A percentile compares a stretch with the other conserved stretches of the same genome.
These are phyloP conservation scores for Herpailurus yagouaroundi DNA, from an alignment of 2,113 vertebrate genomes.

Conservation along the genomic window DNA sequence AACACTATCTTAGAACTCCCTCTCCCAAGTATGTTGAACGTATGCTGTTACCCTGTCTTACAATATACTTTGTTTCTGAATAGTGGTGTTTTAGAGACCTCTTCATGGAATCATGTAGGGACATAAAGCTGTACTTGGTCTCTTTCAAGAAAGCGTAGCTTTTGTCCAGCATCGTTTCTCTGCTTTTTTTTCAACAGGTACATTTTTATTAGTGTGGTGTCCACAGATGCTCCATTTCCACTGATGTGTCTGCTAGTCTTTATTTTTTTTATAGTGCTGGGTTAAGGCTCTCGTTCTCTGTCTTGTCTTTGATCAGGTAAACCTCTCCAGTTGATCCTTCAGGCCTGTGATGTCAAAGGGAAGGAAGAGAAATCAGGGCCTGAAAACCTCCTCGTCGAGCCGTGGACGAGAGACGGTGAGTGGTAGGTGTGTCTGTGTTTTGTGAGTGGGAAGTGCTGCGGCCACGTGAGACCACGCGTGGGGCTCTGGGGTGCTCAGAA, in stretches of 20 bases:
- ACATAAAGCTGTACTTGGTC: not conserved
- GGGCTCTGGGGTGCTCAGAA: not conserved
- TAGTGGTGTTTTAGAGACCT: not conserved
- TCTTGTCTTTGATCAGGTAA: constrained; percentile 87
- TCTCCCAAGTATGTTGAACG: not conserved
- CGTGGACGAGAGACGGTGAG: constrained; percentile 95
- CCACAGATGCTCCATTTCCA: not conserved
- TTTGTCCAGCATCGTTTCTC: not conserved
- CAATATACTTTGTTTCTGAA: not conserved
- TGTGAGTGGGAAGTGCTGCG: not conserved
- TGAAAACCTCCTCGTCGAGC: constrained; percentile 94
- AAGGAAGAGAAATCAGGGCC: constrained; percentile 98
- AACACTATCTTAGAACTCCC: not conserved
- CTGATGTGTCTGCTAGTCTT: not conserved
- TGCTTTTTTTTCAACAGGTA: not conserved
- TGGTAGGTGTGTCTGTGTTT: not conserved
- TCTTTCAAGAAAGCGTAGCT: not conserved
- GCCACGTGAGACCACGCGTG: not conserved
- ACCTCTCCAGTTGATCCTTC: constrained; percentile 92
- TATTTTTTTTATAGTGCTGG: rapidly evolving
- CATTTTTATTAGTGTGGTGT: not conserved
- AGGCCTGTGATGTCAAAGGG: constrained; percentile 97
- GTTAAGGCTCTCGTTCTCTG: not conserved
- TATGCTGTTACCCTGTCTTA: not conserved
- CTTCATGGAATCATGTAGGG: not conserved